Evolutionary conservation across 2,888 invertebrate genomes (phyloP).

Genomic region (Tholera decimalis): DNA sequence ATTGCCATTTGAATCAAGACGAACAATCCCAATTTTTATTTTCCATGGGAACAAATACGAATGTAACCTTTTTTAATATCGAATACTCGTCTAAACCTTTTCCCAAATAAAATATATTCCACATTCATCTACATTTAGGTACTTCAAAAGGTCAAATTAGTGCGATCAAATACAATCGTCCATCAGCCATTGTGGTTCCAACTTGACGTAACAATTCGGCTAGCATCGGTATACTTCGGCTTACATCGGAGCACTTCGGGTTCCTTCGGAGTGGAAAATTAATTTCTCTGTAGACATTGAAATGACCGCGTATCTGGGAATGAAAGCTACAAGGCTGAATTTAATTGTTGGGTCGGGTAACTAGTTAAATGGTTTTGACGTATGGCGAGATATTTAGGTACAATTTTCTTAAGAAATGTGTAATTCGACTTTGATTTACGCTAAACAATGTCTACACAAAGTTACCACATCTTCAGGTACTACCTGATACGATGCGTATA

Average conservation of each 20-base stretch:
- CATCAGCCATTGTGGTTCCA: conserved; percentile 29
- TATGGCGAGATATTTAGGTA: not conserved
- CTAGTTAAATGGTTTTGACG: not conserved
- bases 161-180: conserved; percentile 44
- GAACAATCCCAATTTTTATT: not conserved
- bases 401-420: not conserved
- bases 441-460: no score
- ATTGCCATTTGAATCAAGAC: no score
- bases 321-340: conserved; percentile 31
- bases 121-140: conserved; percentile 2
- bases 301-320: conserved; percentile 43
- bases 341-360: conserved; percentile 12
- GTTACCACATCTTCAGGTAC: no score
- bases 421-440: no score
- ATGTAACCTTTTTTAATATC: not conserved
- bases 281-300: conserved; percentile 53
- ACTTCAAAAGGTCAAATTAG: conserved; percentile 32
- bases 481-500: no score
- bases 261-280: conserved; percentile 52
- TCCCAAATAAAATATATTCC: not conserved
- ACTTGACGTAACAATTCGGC: conserved; percentile 17
- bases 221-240: conserved; percentile 9
- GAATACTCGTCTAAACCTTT: not conserved
- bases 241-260: conserved; percentile 19
- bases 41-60: not conserved